Base-by-base conservation (phyloP, 2,888 invertebrate species). In the Aproaerema taeniolella region DNA sequence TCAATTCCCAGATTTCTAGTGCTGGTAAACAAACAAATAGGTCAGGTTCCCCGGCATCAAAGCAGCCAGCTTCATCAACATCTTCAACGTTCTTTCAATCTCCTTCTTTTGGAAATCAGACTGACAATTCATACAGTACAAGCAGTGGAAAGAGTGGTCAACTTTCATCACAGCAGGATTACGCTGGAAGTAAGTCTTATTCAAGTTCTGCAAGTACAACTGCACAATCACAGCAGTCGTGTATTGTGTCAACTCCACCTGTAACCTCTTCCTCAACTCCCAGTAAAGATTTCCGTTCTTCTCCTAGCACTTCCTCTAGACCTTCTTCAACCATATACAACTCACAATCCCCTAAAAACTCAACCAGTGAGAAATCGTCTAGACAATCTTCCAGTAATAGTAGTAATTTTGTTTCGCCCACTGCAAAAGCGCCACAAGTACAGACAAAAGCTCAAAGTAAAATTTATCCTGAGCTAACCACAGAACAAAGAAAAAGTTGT, bases 391-490 rank as follows among this genome's bases (percentile, higher is more conserved):
- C 75, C 52, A 67, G 66, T 47, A 81, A 52, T 39, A 60, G 76
- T 53, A 35, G 35, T 31, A 86, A 83, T 54, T 89, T 89, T 66
- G 83, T 89, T 24, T 87, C 89, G 13, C 89, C 87, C 28, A 82
- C 87, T 48, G 73, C 87, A 37, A 88, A 88, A 65, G 71, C 82
- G 17, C 82, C 87, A 38, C 83, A 81, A 57, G 89, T 92, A 53
- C 93, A 93, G 74, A 91, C 92, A 45, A 93, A 94, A 79, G 91
- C 92, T 50, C 92, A 93, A 80, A 89, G 91, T 53, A 94, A 94
- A 85, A 90, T 92, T 56, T 93, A 93, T 72, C 91, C 93, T 39
- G 93, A 93, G 61, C 58, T 92, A 52, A 85, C 48, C 53, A 74
- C 61, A 60, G 89, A 73, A 67, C 88, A 75, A 71, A 86, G 69